These are phyloP conservation scores for Cheilosia vulpina DNA, from an alignment of 2,888 invertebrate species.

Conservation along the genomic window DNA sequence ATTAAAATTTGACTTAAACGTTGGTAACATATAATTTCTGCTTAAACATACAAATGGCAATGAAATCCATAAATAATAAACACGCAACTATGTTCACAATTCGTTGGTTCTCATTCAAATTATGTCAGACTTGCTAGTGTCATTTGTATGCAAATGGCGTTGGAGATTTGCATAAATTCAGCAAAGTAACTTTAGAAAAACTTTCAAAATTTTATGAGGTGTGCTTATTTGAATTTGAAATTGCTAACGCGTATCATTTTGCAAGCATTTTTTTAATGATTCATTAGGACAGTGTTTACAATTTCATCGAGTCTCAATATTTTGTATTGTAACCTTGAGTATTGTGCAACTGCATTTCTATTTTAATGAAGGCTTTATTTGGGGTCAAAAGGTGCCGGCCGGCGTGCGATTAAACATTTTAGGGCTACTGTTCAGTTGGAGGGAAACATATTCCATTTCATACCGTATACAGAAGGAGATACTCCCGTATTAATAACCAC, in stretches of 20 bases:
- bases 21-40: neutral
- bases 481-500: no score
- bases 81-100: no score
- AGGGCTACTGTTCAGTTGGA: neutral
- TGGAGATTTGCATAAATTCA: constrained; percentile 25
- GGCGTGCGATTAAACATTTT: neutral
- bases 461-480: no score
- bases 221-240: neutral
- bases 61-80: neutral
- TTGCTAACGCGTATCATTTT: constrained; percentile 9
- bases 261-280: constrained; percentile 10
- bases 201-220: neutral
- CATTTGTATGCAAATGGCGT: constrained; percentile 12
- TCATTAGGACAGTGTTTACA: constrained; percentile 7
- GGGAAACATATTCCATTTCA: no score
- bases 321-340: neutral
- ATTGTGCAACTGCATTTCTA: neutral
- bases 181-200: constrained; percentile 3
- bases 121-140: constrained; percentile 18
- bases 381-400: neutral
- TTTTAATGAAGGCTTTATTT: neutral
- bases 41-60: neutral
- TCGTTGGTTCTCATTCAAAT: constrained; percentile 3
- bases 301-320: neutral
- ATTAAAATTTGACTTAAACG: constrained; percentile 2